Conservation (phyloP, 1,140 invertebrate species). For the Lamellibrachia luymesi region DNA sequence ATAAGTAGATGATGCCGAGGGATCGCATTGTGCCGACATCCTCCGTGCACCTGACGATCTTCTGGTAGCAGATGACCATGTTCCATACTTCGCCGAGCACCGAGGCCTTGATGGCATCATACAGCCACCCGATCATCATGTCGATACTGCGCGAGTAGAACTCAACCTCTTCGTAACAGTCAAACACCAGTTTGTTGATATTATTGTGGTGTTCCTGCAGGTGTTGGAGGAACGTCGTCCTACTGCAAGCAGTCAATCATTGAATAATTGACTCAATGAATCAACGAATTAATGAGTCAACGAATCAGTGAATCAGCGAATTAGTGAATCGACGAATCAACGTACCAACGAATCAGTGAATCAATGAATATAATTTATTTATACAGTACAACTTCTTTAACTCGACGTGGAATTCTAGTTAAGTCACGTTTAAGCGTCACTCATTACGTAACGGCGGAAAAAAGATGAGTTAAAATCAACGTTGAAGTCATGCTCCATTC, state of each 20-base stretch:
- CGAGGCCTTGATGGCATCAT: constrained; percentile 7
- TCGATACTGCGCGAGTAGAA: background rate
- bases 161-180: constrained; percentile 2
- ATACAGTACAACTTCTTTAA: too few relatives aligned
- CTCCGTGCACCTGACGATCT: constrained; percentile 10
- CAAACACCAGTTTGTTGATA: background rate
- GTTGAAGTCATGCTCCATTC: too few relatives aligned
- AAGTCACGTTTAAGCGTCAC: too few relatives aligned
- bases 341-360: too few relatives aligned
- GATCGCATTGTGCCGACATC: background rate
- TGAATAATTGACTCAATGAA: too few relatives aligned
- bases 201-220: background rate
- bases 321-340: too few relatives aligned
- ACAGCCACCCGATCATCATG: background rate
- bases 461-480: too few relatives aligned
- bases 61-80: constrained; percentile 8
- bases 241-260: background rate
- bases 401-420: too few relatives aligned
- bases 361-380: too few relatives aligned
- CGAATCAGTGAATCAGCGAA: too few relatives aligned
- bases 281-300: too few relatives aligned
- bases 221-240: background rate
- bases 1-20: background rate
- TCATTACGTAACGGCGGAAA: too few relatives aligned
- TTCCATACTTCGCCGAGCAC: background rate